Base-by-base conservation (phyloP, 2,888 invertebrate genomes). In the Aspidiotus destructor region DNA sequence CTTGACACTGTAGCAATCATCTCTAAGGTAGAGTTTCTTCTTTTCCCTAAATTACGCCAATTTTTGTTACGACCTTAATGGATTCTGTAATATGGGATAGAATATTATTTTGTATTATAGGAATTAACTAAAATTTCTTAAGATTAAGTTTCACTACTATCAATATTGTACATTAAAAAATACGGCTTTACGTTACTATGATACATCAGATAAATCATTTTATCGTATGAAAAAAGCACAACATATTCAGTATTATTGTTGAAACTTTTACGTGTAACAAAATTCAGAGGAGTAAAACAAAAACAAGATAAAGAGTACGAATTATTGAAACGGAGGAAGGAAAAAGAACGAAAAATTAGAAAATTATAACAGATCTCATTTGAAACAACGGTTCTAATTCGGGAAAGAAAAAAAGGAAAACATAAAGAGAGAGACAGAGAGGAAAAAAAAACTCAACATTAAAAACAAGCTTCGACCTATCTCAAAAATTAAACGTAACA, bases 111-210 rank as follows among this genome's bases (percentile, higher is more conserved):
- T 28, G 16, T 8, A 58, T 58, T 40, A 28, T 6, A 40, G 28
- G 40, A 58, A 58, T 58, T 58, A 58, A 28, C 58, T 58, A 58
- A 40, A 40, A 58, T 58, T 54, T 58, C 58, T 58, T 58, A 58
- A 11, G 40, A 58, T 28, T 58, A 58, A 2, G 10, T 58, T 58
- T 58, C 40, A 58, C 58, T 58, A 58, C 40, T 17, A 9, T 28
- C 58, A 40, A 13, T 58, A 58, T 28, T 28, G 13, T 58, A 58
- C 40, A 58, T 58, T 54, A 9, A 28, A 48, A 48, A 48, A 58
- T 58, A 55, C 40, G 58, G 11, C 48, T 48, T 48, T 48, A 9
- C 17, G 40, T 8, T 58, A 58, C 10, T 58, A 58, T 40, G 2
- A 58, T 28, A 55, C 40, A 40, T 40, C 13, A 58, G n/a, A 55